Evolutionary conservation across 2,113 vertebrate species (phyloP).

Genomic region (Gopherus flavomarginatus): DNA sequence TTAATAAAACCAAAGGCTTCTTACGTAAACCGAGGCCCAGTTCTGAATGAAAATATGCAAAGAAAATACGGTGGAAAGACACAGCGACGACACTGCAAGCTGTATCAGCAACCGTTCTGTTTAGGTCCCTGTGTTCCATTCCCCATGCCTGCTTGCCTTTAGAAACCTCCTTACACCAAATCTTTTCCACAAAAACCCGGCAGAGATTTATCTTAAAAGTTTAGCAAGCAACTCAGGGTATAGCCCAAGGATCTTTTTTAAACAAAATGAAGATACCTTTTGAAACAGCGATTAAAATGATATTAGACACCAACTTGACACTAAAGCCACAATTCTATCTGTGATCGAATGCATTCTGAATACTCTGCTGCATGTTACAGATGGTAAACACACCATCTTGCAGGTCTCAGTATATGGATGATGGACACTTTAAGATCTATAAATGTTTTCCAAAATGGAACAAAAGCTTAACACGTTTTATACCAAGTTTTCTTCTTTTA

Average conservation of each 20-base stretch:
- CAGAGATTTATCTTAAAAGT: neutral
- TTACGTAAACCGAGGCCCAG: neutral
- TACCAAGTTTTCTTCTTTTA: neutral
- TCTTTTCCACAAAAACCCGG: neutral
- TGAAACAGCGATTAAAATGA: neutral
- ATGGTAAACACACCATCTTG: slow-evolving; percentile 45
- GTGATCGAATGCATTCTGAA: slow-evolving; percentile 29
- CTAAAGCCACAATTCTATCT: rapidly evolving
- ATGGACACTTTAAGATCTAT: neutral
- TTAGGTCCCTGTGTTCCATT: neutral
- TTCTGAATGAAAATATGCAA: neutral
- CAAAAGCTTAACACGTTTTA: neutral
- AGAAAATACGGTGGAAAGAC: neutral
- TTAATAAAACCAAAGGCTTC: neutral
- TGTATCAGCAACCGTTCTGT: neutral
- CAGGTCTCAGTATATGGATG: slow-evolving; percentile 16
- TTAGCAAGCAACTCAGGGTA: neutral
- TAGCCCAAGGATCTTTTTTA: neutral
- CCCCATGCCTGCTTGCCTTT: neutral
- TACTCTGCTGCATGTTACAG: neutral
- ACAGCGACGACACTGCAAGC: neutral
- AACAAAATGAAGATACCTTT: neutral
- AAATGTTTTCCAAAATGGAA: neutral
- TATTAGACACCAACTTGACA: neutral
- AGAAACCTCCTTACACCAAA: slow-evolving; percentile 15